A percentile compares a stretch with the other conserved stretches of the same genome.
Evolutionary conservation across 2,797 vertebrate genomes (phyloP).

Genomic region (Gadopsis bispinosus): DNA sequence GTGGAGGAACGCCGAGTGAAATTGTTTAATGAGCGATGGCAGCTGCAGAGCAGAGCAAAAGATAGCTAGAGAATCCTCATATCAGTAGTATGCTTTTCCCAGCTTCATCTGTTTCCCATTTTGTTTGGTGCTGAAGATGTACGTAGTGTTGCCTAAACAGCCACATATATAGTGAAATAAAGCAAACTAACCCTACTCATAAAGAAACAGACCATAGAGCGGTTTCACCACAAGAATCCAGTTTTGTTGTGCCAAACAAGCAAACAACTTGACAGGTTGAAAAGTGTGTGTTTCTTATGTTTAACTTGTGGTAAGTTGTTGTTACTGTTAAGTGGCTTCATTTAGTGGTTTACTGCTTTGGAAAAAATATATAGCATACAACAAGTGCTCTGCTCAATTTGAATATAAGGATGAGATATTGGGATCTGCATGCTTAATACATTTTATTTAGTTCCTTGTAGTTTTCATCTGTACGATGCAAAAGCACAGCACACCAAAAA

Average conservation of each 20-base stretch:
- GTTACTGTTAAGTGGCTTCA: background rate
- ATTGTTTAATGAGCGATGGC: constrained; percentile 50
- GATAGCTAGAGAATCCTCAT: constrained; percentile 41
- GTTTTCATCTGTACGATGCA: background rate
- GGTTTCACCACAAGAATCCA: background rate
- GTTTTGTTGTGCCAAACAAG: background rate
- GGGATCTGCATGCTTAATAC: background rate
- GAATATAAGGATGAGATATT: background rate
- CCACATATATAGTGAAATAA: constrained; percentile 1
- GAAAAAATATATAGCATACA: background rate
- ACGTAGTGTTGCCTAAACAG: constrained; percentile 21
- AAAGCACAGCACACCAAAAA: background rate
- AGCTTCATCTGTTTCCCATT: constrained; percentile 28
- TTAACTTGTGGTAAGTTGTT: background rate
- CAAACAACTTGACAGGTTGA: background rate
- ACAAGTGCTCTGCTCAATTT: background rate
- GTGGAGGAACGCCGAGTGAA: constrained; percentile 3
- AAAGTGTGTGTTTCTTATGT: background rate
- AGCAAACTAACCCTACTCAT: background rate
- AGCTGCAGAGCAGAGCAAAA: constrained; percentile 43
- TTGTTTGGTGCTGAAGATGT: constrained; percentile 11
- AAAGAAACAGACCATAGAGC: constrained; percentile 5
- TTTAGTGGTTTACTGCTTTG: background rate
- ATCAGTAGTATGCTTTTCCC: constrained; percentile 35
- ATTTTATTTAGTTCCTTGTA: background rate